Evolutionary conservation across 2,797 vertebrate species (phyloP), one percentile per base, ranked within the genome.

Genomic region (Harpagifer antarcticus): DNA sequence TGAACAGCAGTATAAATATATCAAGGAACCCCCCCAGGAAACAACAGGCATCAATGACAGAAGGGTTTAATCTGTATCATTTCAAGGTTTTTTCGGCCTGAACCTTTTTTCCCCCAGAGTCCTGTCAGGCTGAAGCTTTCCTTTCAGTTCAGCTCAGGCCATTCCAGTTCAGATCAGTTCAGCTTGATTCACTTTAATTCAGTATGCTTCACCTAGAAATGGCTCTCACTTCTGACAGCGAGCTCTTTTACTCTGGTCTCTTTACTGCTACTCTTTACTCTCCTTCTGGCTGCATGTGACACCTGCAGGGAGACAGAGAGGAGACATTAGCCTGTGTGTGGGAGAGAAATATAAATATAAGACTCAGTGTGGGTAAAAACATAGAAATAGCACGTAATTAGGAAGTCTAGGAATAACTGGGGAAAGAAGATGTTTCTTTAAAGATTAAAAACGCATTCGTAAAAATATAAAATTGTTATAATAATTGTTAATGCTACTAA

Each of bases 131-230:
- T 72, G 60, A 63, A 68, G 63, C 55, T 47, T 74, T 72, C 62
- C 19, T 74, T 79, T 83, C 68, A 55, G 15, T 60, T 72, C 67
- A 61, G 31, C 1, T 20, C 42, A 61, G 69, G 79, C 85, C 50
- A 45, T 61, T 88, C 63, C 87, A 81, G 64, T 74, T 79, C 81
- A 48, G 48, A 65, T 74, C 62, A 40, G 60, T 83, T 82, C 83
- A 61, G 63, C 63, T 78, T 20, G 61, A 86, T 82, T 75, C 83
- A 76, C 3, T 72, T 85, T 82, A 70, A 88, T 84, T 81, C 78
- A 15, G 48, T 86, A 83, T 68, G 74, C 78, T 79, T 79, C 82
- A 82, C 71, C 79, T 60, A 63, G 68, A 82, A 88, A 66, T 58
- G 68, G 37, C 67, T 83, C 66, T 15, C 40, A 63, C 57, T 19